A percentile compares a stretch with the other conserved stretches of the same genome.
These are phyloP conservation scores for Daphoenositta chrysoptera DNA, from an alignment of 2,113 vertebrate genomes.

Conservation along the genomic window DNA sequence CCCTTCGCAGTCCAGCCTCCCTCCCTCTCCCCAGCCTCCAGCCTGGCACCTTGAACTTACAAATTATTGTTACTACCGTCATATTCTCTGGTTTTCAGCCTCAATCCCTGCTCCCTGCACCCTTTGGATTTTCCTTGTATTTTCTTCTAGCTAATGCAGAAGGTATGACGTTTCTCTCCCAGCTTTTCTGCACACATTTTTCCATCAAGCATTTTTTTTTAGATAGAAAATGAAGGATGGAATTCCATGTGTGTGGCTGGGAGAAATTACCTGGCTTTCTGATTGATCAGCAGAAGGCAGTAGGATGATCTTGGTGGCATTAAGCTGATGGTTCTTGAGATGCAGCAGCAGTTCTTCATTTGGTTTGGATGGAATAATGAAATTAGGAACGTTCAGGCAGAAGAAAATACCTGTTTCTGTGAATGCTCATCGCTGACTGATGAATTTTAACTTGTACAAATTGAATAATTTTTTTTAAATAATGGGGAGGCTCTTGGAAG, in stretches of 20 bases:
- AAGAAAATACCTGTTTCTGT: not conserved
- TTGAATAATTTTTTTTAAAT: not conserved
- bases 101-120: not conserved
- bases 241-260: not conserved
- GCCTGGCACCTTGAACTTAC: not conserved
- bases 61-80: not conserved
- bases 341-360: not conserved
- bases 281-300: not conserved
- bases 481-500: not conserved
- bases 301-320: not conserved
- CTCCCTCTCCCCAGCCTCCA: no score
- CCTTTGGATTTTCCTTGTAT: not conserved
- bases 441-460: not conserved
- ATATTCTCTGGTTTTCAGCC: not conserved
- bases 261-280: not conserved
- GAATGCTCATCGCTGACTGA: not conserved
- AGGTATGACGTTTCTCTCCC: not conserved
- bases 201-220: not conserved
- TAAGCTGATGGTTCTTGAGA: not conserved
- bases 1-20: not conserved
- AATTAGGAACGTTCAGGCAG: not conserved
- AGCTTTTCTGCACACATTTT: not conserved
- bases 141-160: not conserved
- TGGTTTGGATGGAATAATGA: not conserved
- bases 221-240: not conserved